These are phyloP conservation scores for Drosophila mauritiana DNA, from an alignment of 1,140 invertebrate species.

Conservation along the genomic window DNA sequence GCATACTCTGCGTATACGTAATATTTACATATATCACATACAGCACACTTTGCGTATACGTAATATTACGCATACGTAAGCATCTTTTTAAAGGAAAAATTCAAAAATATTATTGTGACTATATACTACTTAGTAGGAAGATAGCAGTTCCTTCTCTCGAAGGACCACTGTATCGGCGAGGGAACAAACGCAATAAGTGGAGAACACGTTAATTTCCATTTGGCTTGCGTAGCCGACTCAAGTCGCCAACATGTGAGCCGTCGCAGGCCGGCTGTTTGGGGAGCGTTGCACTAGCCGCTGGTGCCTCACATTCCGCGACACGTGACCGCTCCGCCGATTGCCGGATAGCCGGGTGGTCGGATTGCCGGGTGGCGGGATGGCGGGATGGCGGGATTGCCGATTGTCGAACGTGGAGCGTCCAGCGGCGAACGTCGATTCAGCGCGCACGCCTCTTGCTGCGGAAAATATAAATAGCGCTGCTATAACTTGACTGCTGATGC, in stretches of 20 bases:
- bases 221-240: conserved; percentile 52
- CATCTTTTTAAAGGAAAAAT: not conserved
- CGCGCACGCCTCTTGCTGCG: conserved; percentile 51
- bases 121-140: not conserved
- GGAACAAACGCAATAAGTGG: conserved; percentile 45
- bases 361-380: not conserved
- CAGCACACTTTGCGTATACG: not conserved
- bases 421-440: conserved; percentile 48
- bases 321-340: conserved; percentile 51
- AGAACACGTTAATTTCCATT: conserved; percentile 70
- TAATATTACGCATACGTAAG: conserved; percentile 2
- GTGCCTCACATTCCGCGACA: conserved; percentile 71
- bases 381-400: conserved; percentile 1
- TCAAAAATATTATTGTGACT: not conserved
- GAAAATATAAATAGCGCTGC: conserved; percentile 77
- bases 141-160: not conserved
- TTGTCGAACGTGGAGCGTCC: not conserved
- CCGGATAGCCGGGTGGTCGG: conserved; percentile 2
- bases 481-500: conserved; percentile 45
- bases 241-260: conserved; percentile 77
- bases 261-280: conserved; percentile 40
- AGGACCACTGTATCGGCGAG: conserved; percentile 5
- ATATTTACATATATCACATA: conserved; percentile 8
- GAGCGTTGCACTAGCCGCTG: conserved; percentile 67
- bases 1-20: too few relatives aligned